These are phyloP conservation scores for Macropus fuliginosus DNA, from an alignment of 2,797 vertebrate species.

Conservation along the genomic window DNA sequence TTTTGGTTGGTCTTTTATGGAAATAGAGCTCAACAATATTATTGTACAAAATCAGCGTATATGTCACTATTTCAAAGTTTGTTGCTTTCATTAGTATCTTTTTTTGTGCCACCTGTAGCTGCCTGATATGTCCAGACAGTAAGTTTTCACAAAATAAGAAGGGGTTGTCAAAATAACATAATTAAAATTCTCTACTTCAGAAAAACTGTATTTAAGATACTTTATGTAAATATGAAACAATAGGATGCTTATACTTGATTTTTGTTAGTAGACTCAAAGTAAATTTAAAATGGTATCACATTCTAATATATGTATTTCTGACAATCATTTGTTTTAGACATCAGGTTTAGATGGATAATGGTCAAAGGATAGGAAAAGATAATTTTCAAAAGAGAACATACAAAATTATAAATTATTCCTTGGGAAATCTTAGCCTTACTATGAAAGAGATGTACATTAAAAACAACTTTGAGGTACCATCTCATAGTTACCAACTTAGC, in stretches of 20 bases:
- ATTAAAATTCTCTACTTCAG: not conserved
- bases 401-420: not conserved
- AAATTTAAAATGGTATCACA: not conserved
- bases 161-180: not conserved
- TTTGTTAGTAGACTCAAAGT: not conserved
- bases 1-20: constrained; percentile 7
- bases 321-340: not conserved
- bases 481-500: not conserved
- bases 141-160: not conserved
- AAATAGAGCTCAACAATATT: not conserved
- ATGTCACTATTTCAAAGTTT: constrained; percentile 19
- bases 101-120: not conserved
- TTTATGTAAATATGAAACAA: no score
- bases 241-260: no score
- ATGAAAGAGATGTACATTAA: not conserved
- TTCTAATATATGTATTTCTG: not conserved
- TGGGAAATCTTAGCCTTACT: not conserved
- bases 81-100: constrained; percentile 27
- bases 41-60: not conserved
- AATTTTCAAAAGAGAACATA: not conserved
- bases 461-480: not conserved
- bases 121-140: not conserved
- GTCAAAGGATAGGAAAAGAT: not conserved
- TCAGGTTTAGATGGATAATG: not conserved
- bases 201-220: not conserved